phyloP scores from a whole-genome alignment of 2,888 invertebrate genomes.

The Cistogaster globosa region DNA sequence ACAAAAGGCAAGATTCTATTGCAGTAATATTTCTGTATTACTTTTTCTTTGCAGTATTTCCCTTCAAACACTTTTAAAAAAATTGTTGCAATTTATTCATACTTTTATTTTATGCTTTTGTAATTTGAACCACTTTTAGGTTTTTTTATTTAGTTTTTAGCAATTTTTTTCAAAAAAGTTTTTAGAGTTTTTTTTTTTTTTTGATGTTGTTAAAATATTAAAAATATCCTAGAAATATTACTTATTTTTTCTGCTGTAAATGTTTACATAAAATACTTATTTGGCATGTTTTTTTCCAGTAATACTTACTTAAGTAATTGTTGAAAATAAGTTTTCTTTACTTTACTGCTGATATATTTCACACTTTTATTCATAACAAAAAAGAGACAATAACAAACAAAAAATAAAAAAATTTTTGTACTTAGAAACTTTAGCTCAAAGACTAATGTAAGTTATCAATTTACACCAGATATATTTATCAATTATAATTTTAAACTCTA shows the following conservation, averaged over 20 bases:
- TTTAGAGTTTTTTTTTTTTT: not conserved
- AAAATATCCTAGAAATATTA: constrained; percentile 44
- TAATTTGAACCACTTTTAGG: not conserved
- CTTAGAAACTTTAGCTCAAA: too few relatives aligned
- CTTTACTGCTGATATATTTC: not conserved
- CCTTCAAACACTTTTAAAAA: not conserved
- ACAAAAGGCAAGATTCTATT: not conserved
- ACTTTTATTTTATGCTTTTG: not conserved
- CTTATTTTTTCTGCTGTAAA: constrained; percentile 25
- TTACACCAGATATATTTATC: too few relatives aligned
- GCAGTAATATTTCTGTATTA: not conserved
- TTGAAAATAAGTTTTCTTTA: constrained; percentile 27
- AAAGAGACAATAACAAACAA: too few relatives aligned
- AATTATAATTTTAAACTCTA: too few relatives aligned
- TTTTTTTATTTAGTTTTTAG: not conserved
- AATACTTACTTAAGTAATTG: constrained; percentile 47
- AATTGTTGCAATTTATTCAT: not conserved
- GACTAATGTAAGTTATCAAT: too few relatives aligned
- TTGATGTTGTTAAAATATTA: not conserved
- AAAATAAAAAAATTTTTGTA: too few relatives aligned
- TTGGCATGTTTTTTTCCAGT: constrained; percentile 45
- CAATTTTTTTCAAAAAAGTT: not conserved
- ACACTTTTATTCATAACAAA: not conserved
- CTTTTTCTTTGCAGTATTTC: not conserved
- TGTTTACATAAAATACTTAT: constrained; percentile 40